Conservation (phyloP, 35 echinoderm and acorn worm genomes). For the Apostichopus californicus region DNA sequence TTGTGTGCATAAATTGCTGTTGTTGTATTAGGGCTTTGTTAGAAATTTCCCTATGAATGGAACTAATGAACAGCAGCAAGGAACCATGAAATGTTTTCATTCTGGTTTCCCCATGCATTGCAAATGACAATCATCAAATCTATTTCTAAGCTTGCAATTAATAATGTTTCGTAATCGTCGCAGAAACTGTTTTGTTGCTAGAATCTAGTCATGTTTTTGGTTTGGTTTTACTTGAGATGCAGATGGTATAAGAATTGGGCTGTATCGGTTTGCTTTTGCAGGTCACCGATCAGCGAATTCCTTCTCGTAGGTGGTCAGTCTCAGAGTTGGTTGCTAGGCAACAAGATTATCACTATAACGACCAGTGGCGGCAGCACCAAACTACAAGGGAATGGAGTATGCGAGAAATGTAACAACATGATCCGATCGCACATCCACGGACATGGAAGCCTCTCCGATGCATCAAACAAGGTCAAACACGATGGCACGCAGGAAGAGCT, state of each 20-base stretch:
- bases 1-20: no score
- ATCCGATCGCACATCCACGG: conserved; percentile 47
- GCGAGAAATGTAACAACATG: conserved; percentile 80
- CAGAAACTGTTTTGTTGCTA: no score
- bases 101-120: no score
- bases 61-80: no score
- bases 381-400: conserved; percentile 80
- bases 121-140: no score
- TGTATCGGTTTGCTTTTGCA: neutral
- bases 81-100: no score
- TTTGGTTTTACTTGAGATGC: no score
- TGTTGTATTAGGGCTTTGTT: no score
- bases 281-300: conserved; percentile 89
- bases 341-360: conserved; percentile 98
- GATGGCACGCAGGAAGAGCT: neutral
- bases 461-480: neutral
- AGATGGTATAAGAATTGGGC: neutral
- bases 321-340: conserved; percentile 94
- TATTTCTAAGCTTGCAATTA: no score
- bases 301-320: conserved; percentile 88
- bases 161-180: no score
- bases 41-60: no score
- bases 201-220: no score
- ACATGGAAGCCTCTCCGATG: neutral
- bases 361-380: conserved; percentile 93